Conservation (phyloP, 2,797 vertebrate genomes). For the Hyperoplus lanceolatus region DNA sequence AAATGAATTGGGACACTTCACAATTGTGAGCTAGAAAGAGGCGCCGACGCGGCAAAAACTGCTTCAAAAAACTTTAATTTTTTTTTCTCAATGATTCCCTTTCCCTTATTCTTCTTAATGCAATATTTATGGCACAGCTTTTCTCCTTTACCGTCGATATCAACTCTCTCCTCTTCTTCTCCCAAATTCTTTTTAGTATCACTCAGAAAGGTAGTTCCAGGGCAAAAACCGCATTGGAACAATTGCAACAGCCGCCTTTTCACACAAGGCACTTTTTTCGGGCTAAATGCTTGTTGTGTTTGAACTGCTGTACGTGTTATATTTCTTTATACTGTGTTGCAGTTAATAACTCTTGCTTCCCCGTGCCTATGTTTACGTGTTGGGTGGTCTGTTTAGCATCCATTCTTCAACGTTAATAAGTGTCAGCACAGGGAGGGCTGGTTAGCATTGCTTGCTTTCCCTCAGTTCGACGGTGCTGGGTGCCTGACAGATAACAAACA, state of each 20-base stretch:
- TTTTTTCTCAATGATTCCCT: background rate
- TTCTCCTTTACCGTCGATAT: background rate
- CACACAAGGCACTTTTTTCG: background rate
- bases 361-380: conserved; percentile 16
- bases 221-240: background rate
- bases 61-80: background rate
- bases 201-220: background rate
- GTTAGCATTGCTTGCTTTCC: conserved; percentile 60
- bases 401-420: conserved; percentile 44
- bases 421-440: conserved; percentile 47
- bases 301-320: background rate
- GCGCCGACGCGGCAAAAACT: background rate
- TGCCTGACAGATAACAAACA: conserved; percentile 79
- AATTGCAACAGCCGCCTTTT: background rate
- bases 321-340: background rate
- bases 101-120: background rate
- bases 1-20: background rate
- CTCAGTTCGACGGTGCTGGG: conserved; percentile 44
- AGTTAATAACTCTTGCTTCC: background rate
- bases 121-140: background rate
- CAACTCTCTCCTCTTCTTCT: background rate
- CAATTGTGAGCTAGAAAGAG: background rate
- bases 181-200: conserved; percentile 9
- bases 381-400: conserved; percentile 34
- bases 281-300: background rate